Percentiles rank a stretch among this genome's conserved stretches.
Evolutionary conservation across 2,113 vertebrate species (phyloP).

Genomic region (Calidris pugnax): DNA sequence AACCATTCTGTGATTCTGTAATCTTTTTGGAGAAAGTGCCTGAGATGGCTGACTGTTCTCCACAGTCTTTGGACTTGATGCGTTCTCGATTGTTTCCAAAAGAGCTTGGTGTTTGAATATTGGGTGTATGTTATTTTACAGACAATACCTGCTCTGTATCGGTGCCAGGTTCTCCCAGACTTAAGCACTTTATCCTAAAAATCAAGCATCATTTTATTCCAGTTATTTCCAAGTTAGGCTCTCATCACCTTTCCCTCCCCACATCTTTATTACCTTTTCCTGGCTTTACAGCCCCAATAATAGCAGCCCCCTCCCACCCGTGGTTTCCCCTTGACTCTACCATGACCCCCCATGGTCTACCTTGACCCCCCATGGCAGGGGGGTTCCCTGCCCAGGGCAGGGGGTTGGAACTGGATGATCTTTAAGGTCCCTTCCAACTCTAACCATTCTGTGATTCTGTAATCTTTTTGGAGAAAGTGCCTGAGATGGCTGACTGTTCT

Average conservation of each 20-base stretch:
- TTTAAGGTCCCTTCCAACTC: too few relatives aligned
- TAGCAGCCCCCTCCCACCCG: neutral
- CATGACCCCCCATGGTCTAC: too few relatives aligned
- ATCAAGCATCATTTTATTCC: neutral
- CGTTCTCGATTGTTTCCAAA: neutral
- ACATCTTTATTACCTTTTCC: neutral
- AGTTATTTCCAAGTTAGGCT: neutral
- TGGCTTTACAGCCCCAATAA: rapidly evolving
- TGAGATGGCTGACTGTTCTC: neutral
- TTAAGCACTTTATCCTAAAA: neutral
- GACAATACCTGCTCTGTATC: neutral
- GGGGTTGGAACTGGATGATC: too few relatives aligned
- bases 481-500: neutral
- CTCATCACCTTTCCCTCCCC: neutral
- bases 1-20: too few relatives aligned
- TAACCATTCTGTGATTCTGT: too few relatives aligned
- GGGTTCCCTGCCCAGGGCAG: too few relatives aligned
- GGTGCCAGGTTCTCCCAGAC: neutral
- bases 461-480: neutral
- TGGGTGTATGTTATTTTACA: neutral
- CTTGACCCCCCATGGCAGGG: too few relatives aligned
- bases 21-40: neutral
- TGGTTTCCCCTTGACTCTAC: neutral
- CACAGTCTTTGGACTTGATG: neutral
- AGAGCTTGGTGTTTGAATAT: neutral